These are phyloP conservation scores for Eupristina koningsbergeri DNA, from an alignment of 1,140 invertebrate genomes.

Conservation along the genomic window DNA sequence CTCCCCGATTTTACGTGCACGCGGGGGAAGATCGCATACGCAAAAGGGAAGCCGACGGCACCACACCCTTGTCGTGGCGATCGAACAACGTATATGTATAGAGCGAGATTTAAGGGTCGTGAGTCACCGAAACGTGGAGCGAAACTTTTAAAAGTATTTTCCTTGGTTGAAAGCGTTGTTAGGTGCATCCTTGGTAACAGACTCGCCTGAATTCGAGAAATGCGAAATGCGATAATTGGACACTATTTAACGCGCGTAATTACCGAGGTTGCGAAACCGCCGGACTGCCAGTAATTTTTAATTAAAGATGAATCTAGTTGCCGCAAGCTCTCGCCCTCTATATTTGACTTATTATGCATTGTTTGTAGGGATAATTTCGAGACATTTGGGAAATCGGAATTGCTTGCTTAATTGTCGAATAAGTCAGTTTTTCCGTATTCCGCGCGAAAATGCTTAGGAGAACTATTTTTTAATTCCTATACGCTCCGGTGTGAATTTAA, in stretches of 20 bases:
- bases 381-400: not conserved
- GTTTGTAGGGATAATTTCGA: not conserved
- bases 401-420: no score
- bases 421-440: no score
- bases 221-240: not conserved
- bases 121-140: not conserved
- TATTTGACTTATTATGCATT: not conserved
- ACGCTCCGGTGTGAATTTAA: not conserved
- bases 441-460: not conserved
- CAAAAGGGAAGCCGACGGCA: not conserved
- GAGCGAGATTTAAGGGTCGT: not conserved
- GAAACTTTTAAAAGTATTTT: not conserved
- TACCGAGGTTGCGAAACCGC: not conserved
- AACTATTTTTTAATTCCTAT: not conserved
- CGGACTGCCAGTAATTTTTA: not conserved
- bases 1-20: slow-evolving; percentile 11
- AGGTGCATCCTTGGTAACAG: not conserved
- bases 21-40: not conserved
- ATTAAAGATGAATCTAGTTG: not conserved
- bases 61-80: not conserved
- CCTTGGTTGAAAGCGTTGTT: not conserved
- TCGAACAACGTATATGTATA: not conserved
- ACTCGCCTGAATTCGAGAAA: not conserved
- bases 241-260: not conserved
- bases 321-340: no score